Conservation (phyloP, 2,797 vertebrate genomes). For the Sebastes iracundus region DNA sequence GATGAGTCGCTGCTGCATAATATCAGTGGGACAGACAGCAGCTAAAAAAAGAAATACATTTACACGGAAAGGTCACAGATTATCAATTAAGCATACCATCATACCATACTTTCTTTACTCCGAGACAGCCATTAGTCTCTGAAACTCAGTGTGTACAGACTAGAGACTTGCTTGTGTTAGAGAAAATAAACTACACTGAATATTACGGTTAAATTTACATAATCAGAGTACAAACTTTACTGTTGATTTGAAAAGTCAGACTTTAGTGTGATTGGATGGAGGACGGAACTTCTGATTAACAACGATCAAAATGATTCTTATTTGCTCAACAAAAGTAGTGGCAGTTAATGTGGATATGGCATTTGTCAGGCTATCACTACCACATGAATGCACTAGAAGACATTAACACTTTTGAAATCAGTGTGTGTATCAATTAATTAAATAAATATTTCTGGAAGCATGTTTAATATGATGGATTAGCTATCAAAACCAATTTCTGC, state of each 20-base stretch:
- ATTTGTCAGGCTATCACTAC: background rate
- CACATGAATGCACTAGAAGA: background rate
- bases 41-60: background rate
- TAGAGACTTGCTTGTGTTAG: background rate
- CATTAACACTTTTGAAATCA: background rate
- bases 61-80: slow-evolving; percentile 33
- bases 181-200: background rate
- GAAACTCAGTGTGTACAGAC: background rate
- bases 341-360: background rate
- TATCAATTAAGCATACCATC: background rate
- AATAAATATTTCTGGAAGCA: background rate
- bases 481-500: slow-evolving; percentile 2
- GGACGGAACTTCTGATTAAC: background rate
- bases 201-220: background rate
- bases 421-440: background rate
- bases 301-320: background rate
- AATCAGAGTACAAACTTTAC: background rate
- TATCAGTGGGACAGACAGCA: slow-evolving; percentile 1
- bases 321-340: background rate
- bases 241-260: background rate
- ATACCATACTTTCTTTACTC: background rate
- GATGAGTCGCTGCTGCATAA: background rate
- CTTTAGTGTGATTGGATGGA: background rate
- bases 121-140: background rate
- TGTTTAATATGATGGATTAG: background rate